Evolutionary conservation across 2,888 invertebrate genomes (phyloP), one percentile per base, ranked within the genome.

Genomic region (Beris chalybata): DNA sequence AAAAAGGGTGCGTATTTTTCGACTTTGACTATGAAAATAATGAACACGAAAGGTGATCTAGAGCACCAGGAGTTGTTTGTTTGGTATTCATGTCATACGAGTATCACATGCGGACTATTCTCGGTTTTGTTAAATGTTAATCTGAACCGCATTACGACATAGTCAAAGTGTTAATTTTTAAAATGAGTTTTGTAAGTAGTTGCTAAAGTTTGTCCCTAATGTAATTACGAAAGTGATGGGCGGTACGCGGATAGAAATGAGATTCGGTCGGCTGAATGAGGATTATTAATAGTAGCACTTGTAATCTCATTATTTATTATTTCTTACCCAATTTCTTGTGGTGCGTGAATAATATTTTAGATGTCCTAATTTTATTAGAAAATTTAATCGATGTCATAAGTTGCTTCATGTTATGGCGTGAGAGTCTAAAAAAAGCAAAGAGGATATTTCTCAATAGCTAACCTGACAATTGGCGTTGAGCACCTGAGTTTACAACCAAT

Each of bases 31-130:
- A 48, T 31, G 9, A 44, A 43, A 58, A 58, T 48, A 57, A 29
- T 57, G 29, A 47, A 57, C 57, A 57, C 57, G 57, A 57, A 57
- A 57, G 29, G 30, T 31, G n/a, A 59, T 47, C 47, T 13, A 59
- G 43, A 47, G 30, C 38, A 9, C 13, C 22, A 12, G 58, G 38
- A 59, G 58, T 47, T 59, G 47, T 59, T 59, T 59, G 48, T 31
- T 47, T 59, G 48, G 13, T 59, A 59, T 59, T 44, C 58, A 59
- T 59, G 58, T 48, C 58, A 59, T 59, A 22, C 30, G 58, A 45
- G 58, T 59, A 59, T 59, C 47, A 59, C 31, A 47, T 59, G 58
- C 48, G 30, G 58, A 47, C 47, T 59, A 48, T 47, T 31, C 48
- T 43, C 30, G 47, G 9, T 32, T 44, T 43, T 45, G 11, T 22